Percentiles rank a stretch among this genome's conserved stretches.
phyloP scores from a whole-genome alignment of 2,888 invertebrate genomes.

The Calameuta idolon region DNA sequence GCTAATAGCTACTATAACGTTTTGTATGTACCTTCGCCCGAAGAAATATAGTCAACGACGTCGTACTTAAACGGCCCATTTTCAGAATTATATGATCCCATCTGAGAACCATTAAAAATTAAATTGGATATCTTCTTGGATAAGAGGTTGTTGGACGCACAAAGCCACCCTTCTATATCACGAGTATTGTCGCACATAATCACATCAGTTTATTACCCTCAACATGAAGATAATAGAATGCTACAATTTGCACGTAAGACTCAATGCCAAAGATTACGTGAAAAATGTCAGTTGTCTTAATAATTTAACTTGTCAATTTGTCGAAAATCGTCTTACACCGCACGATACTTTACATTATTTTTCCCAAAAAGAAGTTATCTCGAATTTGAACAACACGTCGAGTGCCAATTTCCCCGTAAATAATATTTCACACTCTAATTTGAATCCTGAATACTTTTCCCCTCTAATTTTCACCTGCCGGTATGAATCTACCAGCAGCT shows the following conservation, averaged over 20 bases:
- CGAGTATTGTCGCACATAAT: not conserved
- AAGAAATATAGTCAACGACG: slow-evolving; percentile 1
- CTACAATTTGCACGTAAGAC: not conserved
- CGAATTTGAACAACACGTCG: slow-evolving; percentile 22
- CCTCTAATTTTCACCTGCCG: slow-evolving; percentile 36
- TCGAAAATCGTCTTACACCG: not conserved
- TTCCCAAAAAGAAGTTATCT: slow-evolving; percentile 15
- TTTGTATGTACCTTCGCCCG: not conserved
- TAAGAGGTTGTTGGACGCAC: slow-evolving; percentile 29
- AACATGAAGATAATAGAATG: not conserved
- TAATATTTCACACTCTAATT: not conserved
- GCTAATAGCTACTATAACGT: not conserved
- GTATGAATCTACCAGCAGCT: slow-evolving; percentile 39
- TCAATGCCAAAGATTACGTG: not conserved
- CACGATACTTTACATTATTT: not conserved
- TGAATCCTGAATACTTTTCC: slow-evolving; percentile 41
- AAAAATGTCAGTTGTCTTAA: not conserved
- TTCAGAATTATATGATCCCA: slow-evolving; percentile 11
- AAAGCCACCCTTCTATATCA: not conserved
- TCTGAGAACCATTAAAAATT: slow-evolving; percentile 43
- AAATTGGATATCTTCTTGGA: slow-evolving; percentile 42
- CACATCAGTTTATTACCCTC: not conserved
- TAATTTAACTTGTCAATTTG: not conserved
- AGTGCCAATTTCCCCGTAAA: slow-evolving; percentile 52
- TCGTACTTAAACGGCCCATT: slow-evolving; percentile 17